phyloP scores from a whole-genome alignment of 2,113 vertebrate species.

The Corydoras maculifer region DNA sequence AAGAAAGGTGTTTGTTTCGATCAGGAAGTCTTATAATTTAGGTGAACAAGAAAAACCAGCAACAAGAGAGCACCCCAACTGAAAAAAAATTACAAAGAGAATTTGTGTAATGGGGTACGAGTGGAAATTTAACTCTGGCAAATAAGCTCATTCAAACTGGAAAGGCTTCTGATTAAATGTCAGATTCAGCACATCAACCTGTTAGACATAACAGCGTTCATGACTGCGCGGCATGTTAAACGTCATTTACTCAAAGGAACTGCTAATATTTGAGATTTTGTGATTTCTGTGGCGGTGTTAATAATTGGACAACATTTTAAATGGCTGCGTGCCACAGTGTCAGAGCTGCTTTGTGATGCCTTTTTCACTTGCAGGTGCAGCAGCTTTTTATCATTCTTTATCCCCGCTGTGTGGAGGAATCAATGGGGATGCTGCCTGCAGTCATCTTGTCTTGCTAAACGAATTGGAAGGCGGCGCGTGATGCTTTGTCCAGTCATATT shows the following conservation, averaged over 20 bases:
- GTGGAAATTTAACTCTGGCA: constrained; percentile 47
- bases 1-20: constrained; percentile 49
- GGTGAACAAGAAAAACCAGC: neutral
- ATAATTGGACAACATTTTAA: neutral
- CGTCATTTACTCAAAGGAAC: constrained; percentile 1
- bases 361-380: constrained; percentile 33
- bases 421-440: constrained; percentile 45
- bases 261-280: neutral
- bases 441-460: constrained; percentile 51
- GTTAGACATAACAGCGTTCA: constrained; percentile 23
- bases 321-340: neutral
- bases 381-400: constrained; percentile 51
- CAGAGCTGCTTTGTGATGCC: constrained; percentile 14
- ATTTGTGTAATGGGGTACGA: constrained; percentile 48
- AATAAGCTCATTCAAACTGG: constrained; percentile 37
- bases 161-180: constrained; percentile 44
- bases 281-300: neutral
- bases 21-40: constrained; percentile 50
- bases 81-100: constrained; percentile 22
- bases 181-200: constrained; percentile 40
- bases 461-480: constrained; percentile 47
- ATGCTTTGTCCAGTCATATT: constrained; percentile 41
- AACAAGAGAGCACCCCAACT: constrained; percentile 37
- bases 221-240: constrained; percentile 35
- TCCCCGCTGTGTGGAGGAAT: constrained; percentile 44